Conservation (phyloP, 30 jellyfish, hydroid and myxozoan species). For the Cassiopea xamachana region DNA sequence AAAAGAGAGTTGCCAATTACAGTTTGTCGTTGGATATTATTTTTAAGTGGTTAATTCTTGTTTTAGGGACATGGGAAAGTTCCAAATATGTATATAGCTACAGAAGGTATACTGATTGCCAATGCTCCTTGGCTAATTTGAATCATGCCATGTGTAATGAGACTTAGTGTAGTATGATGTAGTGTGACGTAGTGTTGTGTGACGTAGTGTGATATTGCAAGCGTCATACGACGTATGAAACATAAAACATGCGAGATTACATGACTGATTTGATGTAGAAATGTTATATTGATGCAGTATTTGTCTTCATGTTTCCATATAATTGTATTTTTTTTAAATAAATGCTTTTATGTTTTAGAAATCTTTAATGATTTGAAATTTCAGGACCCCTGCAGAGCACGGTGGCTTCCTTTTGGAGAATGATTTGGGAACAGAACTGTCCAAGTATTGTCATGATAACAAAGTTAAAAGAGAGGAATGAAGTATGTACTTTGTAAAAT, state of each 20-base stretch:
- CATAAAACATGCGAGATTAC: neutral
- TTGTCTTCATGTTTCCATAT: too few relatives aligned
- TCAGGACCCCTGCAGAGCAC: constrained; percentile 95
- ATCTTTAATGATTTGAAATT: neutral
- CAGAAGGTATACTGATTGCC: constrained; percentile 78
- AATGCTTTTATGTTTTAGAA: neutral
- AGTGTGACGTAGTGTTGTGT: too few relatives aligned
- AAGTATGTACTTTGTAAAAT: constrained; percentile 48
- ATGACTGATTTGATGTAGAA: neutral
- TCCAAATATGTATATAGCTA: constrained; percentile 86
- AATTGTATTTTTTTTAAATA: too few relatives aligned
- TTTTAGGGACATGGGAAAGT: constrained; percentile 84
- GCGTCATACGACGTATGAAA: too few relatives aligned
- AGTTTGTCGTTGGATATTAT: neutral
- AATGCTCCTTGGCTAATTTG: too few relatives aligned
- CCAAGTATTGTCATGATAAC: constrained; percentile 93
- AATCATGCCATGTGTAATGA: too few relatives aligned
- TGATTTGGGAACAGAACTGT: constrained; percentile 94
- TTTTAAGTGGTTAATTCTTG: neutral
- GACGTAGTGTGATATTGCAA: too few relatives aligned
- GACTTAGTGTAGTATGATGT: too few relatives aligned
- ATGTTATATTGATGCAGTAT: too few relatives aligned
- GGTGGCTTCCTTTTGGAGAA: constrained; percentile 87
- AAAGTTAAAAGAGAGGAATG: constrained; percentile 87
- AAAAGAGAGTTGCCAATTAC: neutral